phyloP scores from a whole-genome alignment of 2,888 invertebrate species.

The Drosophila ezoana region DNA sequence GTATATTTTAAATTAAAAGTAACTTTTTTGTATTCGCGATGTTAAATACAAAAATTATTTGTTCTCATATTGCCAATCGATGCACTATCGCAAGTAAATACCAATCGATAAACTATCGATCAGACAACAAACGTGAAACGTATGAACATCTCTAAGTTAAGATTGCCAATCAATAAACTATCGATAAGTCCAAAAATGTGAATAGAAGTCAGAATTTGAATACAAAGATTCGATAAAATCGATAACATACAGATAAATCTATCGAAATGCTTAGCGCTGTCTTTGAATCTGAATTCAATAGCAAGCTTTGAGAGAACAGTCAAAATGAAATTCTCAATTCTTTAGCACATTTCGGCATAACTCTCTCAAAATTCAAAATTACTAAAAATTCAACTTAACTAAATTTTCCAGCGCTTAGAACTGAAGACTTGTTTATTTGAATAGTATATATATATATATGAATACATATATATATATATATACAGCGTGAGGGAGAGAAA shows the following conservation, averaged over 20 bases:
- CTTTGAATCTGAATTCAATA: background rate
- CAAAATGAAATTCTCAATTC: background rate
- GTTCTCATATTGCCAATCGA: too few species aligned
- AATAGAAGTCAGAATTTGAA: too few species aligned
- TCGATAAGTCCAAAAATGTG: background rate
- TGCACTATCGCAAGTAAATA: too few species aligned
- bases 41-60: too few species aligned
- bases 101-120: too few species aligned
- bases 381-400: background rate
- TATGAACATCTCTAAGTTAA: too few species aligned
- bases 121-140: too few species aligned
- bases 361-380: constrained; percentile 5
- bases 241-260: background rate
- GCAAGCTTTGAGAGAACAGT: background rate
- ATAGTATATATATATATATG: background rate
- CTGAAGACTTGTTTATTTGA: background rate
- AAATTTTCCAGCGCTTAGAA: background rate
- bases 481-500: background rate
- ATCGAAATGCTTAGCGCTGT: background rate
- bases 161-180: background rate
- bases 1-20: too few species aligned
- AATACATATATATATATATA: background rate
- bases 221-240: too few species aligned
- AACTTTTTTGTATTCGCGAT: too few species aligned
- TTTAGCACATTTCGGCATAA: constrained; percentile 5